Conservation (phyloP, 2,888 invertebrate species). For the Teinopalpus imperialis region DNA sequence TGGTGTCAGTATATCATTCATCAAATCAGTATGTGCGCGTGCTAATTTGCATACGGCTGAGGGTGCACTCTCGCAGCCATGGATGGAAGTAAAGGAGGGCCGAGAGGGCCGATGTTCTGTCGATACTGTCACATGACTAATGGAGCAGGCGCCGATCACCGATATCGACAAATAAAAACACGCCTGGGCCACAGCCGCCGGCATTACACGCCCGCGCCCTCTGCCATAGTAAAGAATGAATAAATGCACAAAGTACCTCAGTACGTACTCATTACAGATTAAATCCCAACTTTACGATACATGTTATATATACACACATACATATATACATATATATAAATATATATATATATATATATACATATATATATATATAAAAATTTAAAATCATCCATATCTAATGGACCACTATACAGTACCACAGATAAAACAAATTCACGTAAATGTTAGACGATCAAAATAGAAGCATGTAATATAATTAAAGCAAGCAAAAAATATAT, state of each 20-base stretch:
- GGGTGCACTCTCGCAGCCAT: slow-evolving; percentile 57
- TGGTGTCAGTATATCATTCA: slow-evolving; percentile 68
- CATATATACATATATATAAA: no score
- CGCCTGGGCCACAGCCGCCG: slow-evolving; percentile 52
- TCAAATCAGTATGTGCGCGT: slow-evolving; percentile 60
- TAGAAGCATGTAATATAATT: no score
- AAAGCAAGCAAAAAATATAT: no score
- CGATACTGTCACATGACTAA: slow-evolving; percentile 81
- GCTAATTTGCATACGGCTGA: slow-evolving; percentile 67
- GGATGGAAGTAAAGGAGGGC: slow-evolving; percentile 67
- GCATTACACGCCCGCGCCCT: slow-evolving; percentile 34
- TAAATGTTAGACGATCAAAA: no score
- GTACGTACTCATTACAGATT: no score
- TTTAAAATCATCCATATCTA: no score
- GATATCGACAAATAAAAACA: slow-evolving; percentile 78
- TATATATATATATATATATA: no score
- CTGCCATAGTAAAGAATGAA: slow-evolving; percentile 21
- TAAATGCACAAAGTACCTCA: neutral
- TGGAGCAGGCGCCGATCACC: slow-evolving; percentile 78
- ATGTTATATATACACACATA: no score
- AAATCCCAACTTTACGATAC: no score
- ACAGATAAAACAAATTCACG: no score
- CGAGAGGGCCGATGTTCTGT: slow-evolving; percentile 70
- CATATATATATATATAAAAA: no score
- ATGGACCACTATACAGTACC: no score